phyloP scores from a whole-genome alignment of 2,113 vertebrate species.

The Caracal caracal region DNA sequence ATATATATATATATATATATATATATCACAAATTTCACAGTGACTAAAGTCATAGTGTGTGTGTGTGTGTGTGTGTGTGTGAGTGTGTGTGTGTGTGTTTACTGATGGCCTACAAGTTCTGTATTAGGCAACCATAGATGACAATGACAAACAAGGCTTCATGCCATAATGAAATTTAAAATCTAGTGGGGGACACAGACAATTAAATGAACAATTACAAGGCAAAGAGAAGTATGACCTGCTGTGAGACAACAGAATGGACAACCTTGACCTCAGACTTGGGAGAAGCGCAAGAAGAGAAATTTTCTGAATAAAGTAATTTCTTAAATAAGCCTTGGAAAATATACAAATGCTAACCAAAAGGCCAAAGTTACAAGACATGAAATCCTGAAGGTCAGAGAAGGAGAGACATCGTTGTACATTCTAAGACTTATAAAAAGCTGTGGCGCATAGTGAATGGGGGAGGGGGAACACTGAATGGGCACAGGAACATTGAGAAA shows the following conservation, averaged over 20 bases:
- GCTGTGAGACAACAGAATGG: not conserved
- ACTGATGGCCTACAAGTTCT: not conserved
- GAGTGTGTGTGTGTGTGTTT: not conserved
- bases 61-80: not conserved
- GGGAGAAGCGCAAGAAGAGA: not conserved
- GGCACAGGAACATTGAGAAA: not conserved
- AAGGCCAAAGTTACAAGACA: not conserved
- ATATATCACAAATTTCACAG: not conserved
- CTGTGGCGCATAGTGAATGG: accelerated
- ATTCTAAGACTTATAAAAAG: not conserved
- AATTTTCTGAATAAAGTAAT: not conserved
- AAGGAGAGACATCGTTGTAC: not conserved
- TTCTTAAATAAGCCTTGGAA: not conserved
- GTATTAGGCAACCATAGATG: not conserved
- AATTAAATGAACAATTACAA: not conserved
- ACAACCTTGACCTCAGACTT: not conserved
- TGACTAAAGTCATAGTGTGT: not conserved
- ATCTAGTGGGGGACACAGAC: not conserved
- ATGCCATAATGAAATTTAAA: not conserved
- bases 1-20: too few species aligned
- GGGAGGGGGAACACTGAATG: accelerated
- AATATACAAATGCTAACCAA: not conserved
- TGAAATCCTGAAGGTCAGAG: not conserved
- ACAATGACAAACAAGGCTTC: not conserved
- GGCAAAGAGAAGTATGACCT: not conserved